phyloP scores from a whole-genome alignment of 2,888 invertebrate species.

The Phania funesta region DNA sequence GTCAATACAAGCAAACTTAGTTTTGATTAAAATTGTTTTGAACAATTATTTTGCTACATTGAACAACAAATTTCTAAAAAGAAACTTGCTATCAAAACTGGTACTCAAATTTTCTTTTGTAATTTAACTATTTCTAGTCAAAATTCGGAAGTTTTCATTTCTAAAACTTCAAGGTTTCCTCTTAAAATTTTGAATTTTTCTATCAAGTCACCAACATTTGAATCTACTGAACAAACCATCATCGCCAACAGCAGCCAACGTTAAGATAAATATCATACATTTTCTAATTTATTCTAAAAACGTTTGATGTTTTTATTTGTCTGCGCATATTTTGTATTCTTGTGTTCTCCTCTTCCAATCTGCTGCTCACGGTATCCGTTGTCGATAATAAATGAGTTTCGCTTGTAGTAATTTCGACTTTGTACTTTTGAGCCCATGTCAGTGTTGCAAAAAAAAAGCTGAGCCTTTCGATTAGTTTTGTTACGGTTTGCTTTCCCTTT shows the following conservation, averaged over 20 bases:
- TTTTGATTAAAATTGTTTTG: too few relatives aligned
- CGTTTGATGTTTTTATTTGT: not conserved
- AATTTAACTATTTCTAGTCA: not conserved
- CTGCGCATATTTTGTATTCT: not conserved
- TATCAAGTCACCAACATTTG: not conserved
- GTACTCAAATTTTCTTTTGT: not conserved
- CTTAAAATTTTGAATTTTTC: not conserved
- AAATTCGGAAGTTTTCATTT: too few relatives aligned
- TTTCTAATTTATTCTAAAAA: constrained; percentile 15
- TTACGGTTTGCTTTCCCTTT: not conserved
- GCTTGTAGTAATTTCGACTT: not conserved
- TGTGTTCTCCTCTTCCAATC: not conserved
- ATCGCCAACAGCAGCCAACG: too few relatives aligned
- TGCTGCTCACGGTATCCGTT: not conserved
- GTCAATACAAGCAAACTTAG: too few relatives aligned
- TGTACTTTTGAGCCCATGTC: constrained; percentile 17
- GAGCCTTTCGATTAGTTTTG: constrained; percentile 12
- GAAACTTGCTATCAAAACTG: too few relatives aligned
- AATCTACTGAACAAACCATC: not conserved
- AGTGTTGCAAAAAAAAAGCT: not conserved
- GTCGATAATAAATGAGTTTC: constrained; percentile 46
- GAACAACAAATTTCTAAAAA: too few relatives aligned
- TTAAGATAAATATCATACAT: not conserved
- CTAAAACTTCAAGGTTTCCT: not conserved
- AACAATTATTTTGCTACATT: too few relatives aligned